Conservation (phyloP, 1,140 invertebrate species). For the Catajapyx aquilonaris region DNA sequence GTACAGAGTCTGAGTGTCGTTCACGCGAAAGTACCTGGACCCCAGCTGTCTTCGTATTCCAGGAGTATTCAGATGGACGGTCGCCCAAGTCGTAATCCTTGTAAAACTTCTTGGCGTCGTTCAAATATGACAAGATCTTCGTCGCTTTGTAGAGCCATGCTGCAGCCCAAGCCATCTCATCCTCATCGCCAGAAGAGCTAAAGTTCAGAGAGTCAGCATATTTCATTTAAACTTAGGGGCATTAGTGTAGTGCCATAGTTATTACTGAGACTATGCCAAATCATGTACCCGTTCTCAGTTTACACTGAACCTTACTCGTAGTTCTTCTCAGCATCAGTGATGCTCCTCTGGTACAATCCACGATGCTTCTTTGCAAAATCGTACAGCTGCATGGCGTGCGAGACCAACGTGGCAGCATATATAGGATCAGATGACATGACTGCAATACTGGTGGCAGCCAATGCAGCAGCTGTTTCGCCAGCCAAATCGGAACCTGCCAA, state of each 20-base stretch:
- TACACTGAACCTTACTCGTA: constrained; percentile 16
- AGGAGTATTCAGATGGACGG: constrained; percentile 29
- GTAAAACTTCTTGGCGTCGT: constrained; percentile 28
- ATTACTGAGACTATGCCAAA: too few relatives aligned
- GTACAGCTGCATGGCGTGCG: constrained; percentile 20
- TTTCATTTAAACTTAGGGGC: too few relatives aligned
- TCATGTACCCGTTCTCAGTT: too few relatives aligned
- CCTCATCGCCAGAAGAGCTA: constrained; percentile 31
- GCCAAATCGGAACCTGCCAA: constrained; percentile 22
- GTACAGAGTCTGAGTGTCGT: constrained; percentile 4
- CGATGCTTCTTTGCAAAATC: constrained; percentile 20
- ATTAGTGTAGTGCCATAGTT: too few relatives aligned
- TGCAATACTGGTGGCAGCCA: constrained; percentile 21
- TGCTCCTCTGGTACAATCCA: constrained; percentile 19
- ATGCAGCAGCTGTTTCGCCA: constrained; percentile 20
- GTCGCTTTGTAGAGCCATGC: constrained; percentile 38
- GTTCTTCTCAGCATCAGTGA: constrained; percentile 16
- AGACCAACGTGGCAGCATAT: constrained; percentile 15
- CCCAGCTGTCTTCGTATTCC: constrained; percentile 35
- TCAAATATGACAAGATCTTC: constrained; percentile 26
- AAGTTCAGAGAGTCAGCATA: too few relatives aligned
- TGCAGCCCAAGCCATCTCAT: constrained; percentile 38
- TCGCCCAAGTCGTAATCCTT: constrained; percentile 25
- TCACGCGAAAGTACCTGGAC: constrained; percentile 23
- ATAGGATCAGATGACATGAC: constrained; percentile 15